Evolutionary conservation across 2,797 vertebrate genomes (phyloP), one percentile per base, ranked within the genome.

Genomic region (Premnoplex brunnescens): DNA sequence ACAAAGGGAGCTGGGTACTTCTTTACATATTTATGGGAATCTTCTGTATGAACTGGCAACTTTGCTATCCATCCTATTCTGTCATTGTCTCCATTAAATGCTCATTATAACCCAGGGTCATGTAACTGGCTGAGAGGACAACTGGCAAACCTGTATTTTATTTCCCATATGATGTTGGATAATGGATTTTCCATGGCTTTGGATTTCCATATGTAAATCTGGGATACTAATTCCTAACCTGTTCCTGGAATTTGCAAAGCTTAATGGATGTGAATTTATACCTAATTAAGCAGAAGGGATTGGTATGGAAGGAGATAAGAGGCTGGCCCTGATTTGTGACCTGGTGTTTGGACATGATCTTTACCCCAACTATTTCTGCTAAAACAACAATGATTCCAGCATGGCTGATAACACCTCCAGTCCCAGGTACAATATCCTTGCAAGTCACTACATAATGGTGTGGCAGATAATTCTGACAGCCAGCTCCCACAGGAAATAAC

Each of bases 221-320:
- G 28, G 72, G 62, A 83, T 84, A 59, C 90, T 55, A 79, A 85
- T 81, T 96, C 68, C 82, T 89, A 80, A 74, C 64, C 62, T 80
- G 21, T 68, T 85, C 92, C 81, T 52, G 62, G 72, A 92, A 80
- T 68, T 74, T 89, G 37, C 58, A 54, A 75, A 77, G 72, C 60
- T 87, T 80, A 92, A 60, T 0, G 36, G 58, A 54, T 48, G 44
- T 55, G 67, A 90, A 90, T 43, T 66, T 89, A 14, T 12, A 74
- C 46, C 28, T 62, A 72, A 85, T 79, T 56, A 84, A 48, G 37
- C 12, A 62, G 54, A 71, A 89, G 46, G 44, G 28, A 79, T 63
- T 79, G 91, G 71, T 39, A 28, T 26, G 52, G 88, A 73, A 43
- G 91, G 34, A 87, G 90, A 34, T 52, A 81, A 88, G 41, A 64